Base-by-base conservation (phyloP, 2,797 vertebrate genomes). In the Picus viridis region DNA sequence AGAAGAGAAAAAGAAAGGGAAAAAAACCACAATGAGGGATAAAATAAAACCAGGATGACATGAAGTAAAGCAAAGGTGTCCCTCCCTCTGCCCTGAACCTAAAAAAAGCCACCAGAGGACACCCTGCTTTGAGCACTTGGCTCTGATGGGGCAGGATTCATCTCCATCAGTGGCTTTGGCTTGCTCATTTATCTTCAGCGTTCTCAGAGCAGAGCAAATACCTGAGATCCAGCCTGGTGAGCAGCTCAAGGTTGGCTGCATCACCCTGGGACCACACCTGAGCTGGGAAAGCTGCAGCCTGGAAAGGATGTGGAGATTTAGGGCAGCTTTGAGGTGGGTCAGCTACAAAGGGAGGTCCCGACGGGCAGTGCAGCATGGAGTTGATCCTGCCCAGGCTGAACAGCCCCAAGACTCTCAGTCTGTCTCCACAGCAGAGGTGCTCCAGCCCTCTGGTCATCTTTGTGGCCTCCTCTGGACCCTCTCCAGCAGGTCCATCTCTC, bases 91-190 rank as follows among this genome's bases (percentile, higher is more conserved):
- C 62, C 61, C 65, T 1, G 24, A 59, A 47, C 76, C 29, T 16
- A 27, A 86, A 68, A 82, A 71, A 82, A 54, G 88, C 79, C 87
- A 63, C 76, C 14, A 4, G 32, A 79, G 88, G 86, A 58, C 73
- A 67, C 12, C 2, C 53, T 27, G 18, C 77, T 47, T 6, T 0
- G 73, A 88, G 73, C 4, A 61, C 65, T 89, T 12, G 83, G 87
- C 82, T 89, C 54, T 74, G 92, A 36, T 3, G 69, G 82, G 90
- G 82, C 63, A 90, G 90, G 89, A 92, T 95, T 84, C 76, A 69
- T 94, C 94, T 91, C 93, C 89, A 87, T 92, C 85, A 81, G 73
- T 9, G 43, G 34, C 76, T 83, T 17, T 86, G 84, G 87, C 73
- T 82, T 0, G 1, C 22, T 83, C 86, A 58, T 90, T 94, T 94